Evolutionary conservation across 2,113 vertebrate species (phyloP).

Genomic region (Hystrix brachyura): DNA sequence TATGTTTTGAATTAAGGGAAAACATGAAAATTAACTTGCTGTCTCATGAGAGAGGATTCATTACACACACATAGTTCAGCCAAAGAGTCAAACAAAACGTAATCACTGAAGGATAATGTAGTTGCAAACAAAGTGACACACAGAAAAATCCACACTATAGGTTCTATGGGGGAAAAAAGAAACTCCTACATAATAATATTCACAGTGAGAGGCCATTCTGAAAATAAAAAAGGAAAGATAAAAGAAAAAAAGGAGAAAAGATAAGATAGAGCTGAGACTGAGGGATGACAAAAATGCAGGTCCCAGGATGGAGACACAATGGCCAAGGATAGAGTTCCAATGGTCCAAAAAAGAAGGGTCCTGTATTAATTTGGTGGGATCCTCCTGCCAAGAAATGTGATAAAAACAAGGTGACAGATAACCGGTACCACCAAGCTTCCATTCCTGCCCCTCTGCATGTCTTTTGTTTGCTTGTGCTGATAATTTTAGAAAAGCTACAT

Average conservation of each 20-base stretch:
- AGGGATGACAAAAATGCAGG: not conserved
- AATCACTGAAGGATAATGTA: too few relatives aligned
- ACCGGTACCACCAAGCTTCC: not conserved
- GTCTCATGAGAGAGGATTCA: not conserved
- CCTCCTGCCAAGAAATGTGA: not conserved
- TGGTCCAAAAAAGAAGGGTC: not conserved
- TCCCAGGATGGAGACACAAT: not conserved
- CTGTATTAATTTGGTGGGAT: not conserved
- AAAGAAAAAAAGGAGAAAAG: not conserved
- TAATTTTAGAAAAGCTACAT: not conserved
- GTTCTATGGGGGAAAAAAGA: not conserved
- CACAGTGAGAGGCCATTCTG: not conserved
- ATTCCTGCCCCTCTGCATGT: not conserved
- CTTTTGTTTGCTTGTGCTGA: not conserved
- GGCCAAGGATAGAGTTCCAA: not conserved
- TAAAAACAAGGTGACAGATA: not conserved
- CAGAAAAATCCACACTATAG: not conserved
- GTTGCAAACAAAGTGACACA: not conserved
- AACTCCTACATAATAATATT: not conserved
- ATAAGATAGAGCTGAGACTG: not conserved
- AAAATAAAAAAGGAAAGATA: not conserved
- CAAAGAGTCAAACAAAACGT: not conserved
- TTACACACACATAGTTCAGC: not conserved
- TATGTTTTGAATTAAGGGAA: not conserved
- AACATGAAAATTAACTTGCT: not conserved